phyloP scores from a whole-genome alignment of 2,888 invertebrate species.

The Lithosia quadra region DNA sequence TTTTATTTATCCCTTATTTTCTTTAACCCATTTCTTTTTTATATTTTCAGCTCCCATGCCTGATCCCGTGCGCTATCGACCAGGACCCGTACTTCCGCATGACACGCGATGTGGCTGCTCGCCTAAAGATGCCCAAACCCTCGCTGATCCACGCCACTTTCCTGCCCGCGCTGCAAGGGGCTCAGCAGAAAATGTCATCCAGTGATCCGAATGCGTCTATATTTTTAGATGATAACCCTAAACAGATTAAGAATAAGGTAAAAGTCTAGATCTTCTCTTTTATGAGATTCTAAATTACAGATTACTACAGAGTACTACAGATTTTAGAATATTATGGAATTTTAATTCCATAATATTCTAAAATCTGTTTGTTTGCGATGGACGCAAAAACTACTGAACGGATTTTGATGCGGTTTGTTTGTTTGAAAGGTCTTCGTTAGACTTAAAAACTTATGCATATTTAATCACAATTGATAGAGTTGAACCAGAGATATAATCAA shows the following conservation, averaged over 20 bases:
- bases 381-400: no score
- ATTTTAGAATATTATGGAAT: no score
- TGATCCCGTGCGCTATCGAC: conserved; percentile 99
- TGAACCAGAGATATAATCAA: no score
- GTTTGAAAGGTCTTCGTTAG: no score
- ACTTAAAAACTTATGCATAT: no score
- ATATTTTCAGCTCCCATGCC: conserved; percentile 74
- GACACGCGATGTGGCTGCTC: conserved; percentile 99
- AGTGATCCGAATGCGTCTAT: conserved; percentile 97
- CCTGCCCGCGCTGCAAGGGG: conserved; percentile 98
- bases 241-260: conserved; percentile 98
- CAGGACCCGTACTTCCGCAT: conserved; percentile 99
- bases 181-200: conserved; percentile 99
- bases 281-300: no score
- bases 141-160: conserved; percentile 95
- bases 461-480: no score
- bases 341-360: no score
- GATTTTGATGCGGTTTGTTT: no score
- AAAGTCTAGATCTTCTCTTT: neutral
- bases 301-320: no score
- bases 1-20: neutral
- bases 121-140: conserved; percentile 95
- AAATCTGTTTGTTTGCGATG: no score
- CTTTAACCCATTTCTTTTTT: neutral
- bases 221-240: conserved; percentile 97